Percentiles rank a stretch among this genome's conserved stretches.
Conservation (phyloP, 2,888 invertebrate species). For the Notodonta ziczac region DNA sequence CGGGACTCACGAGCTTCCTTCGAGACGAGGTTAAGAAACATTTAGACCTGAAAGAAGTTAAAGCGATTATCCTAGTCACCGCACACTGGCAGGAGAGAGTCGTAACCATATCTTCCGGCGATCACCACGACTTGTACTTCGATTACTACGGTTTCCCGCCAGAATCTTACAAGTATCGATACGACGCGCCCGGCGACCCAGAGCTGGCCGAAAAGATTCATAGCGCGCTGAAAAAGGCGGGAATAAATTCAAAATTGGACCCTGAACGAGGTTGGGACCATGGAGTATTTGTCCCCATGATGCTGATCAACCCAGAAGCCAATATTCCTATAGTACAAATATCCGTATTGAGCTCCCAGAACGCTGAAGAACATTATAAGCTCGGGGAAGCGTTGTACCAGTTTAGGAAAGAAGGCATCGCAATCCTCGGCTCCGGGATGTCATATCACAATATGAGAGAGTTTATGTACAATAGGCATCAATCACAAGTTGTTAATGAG, state of each 20-base stretch:
- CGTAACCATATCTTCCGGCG: constrained; percentile 74
- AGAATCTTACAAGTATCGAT: constrained; percentile 74
- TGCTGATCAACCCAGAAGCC: constrained; percentile 73
- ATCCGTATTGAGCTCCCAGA: constrained; percentile 69
- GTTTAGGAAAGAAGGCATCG: constrained; percentile 73
- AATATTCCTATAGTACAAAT: constrained; percentile 75
- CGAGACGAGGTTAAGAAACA: constrained; percentile 71
- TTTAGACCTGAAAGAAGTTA: constrained; percentile 65
- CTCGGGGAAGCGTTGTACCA: constrained; percentile 63
- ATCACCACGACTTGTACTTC: constrained; percentile 72
- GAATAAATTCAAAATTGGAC: constrained; percentile 69
- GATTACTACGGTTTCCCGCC: constrained; percentile 79
- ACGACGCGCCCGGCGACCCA: constrained; percentile 73
- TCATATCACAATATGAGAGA: constrained; percentile 79
- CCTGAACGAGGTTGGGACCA: constrained; percentile 78
- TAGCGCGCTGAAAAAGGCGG: constrained; percentile 56
- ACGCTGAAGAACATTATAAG: constrained; percentile 68
- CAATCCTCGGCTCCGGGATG: constrained; percentile 76
- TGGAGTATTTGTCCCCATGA: constrained; percentile 80
- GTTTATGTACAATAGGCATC: constrained; percentile 52
- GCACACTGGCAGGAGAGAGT: constrained; percentile 76
- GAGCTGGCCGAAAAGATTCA: constrained; percentile 65
- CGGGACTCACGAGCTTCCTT: constrained; percentile 66
- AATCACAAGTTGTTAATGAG: constrained; percentile 59
- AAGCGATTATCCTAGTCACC: constrained; percentile 75